Percentiles rank a stretch among this genome's conserved stretches.
phyloP scores from a whole-genome alignment of 2,113 vertebrate species.

The Aramus guarauna region DNA sequence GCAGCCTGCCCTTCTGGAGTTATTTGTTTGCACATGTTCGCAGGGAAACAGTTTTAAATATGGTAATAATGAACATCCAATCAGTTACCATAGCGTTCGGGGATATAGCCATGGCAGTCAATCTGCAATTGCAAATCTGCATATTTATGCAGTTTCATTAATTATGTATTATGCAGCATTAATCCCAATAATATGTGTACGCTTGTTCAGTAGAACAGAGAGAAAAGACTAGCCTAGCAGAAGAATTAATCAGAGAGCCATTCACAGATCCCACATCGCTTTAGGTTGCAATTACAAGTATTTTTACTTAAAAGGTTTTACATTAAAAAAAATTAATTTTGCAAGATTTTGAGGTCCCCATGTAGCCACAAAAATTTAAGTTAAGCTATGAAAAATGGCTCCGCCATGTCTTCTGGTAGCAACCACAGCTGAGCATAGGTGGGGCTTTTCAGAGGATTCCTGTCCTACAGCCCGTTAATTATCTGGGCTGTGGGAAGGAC shows the following conservation, averaged over 20 bases:
- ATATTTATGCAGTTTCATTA: slow-evolving; percentile 71
- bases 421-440: neutral
- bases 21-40: slow-evolving; percentile 20
- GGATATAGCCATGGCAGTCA: slow-evolving; percentile 59
- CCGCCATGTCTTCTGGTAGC: neutral
- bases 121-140: slow-evolving; percentile 71
- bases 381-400: slow-evolving; percentile 19
- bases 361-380: slow-evolving; percentile 11
- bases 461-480: slow-evolving; percentile 13
- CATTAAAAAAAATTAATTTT: slow-evolving; percentile 45
- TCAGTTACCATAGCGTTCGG: slow-evolving; percentile 46
- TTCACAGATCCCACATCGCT: neutral
- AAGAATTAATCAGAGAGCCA: slow-evolving; percentile 38
- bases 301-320: slow-evolving; percentile 56
- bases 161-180: slow-evolving; percentile 67
- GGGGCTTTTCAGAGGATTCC: neutral
- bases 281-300: slow-evolving; percentile 54
- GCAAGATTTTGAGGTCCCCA: slow-evolving; percentile 26
- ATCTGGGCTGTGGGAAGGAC: neutral
- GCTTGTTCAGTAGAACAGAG: slow-evolving; percentile 28
- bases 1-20: neutral
- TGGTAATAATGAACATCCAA: slow-evolving; percentile 59
- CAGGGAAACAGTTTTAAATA: slow-evolving; percentile 21
- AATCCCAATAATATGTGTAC: slow-evolving; percentile 54
- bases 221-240: neutral